Percentiles rank a stretch among this genome's conserved stretches.
Conservation (phyloP, 2,113 vertebrate genomes). For the Neolamprologus tretocephalus region DNA sequence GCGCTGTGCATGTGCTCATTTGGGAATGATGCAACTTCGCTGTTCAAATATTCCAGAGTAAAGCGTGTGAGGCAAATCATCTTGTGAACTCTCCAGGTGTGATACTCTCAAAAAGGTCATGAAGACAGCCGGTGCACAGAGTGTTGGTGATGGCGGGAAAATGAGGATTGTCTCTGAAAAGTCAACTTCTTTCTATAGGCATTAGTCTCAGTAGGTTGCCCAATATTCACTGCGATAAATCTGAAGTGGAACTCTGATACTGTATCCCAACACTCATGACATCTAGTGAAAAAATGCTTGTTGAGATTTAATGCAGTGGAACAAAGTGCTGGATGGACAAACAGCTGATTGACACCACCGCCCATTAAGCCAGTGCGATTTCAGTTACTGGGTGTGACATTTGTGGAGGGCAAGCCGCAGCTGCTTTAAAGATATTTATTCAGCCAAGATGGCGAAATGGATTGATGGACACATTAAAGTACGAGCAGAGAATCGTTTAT, state of each 20-base stretch:
- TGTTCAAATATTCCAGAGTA: background rate
- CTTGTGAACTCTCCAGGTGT: conserved; percentile 6
- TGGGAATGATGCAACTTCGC: background rate
- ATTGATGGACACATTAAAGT: conserved; percentile 37
- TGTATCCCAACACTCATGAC: background rate
- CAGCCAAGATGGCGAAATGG: background rate
- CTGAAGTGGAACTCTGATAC: background rate
- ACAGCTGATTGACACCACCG: background rate
- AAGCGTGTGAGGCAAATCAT: background rate
- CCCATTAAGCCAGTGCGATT: background rate
- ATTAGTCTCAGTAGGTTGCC: background rate
- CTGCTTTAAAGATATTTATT: conserved; percentile 21
- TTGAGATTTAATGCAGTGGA: background rate
- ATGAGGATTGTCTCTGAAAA: background rate
- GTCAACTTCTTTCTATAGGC: background rate
- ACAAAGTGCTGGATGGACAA: background rate
- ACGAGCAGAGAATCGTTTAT: conserved; percentile 33
- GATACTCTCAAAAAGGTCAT: conserved; percentile 1
- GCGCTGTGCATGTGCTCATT: background rate
- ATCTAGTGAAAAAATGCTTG: background rate
- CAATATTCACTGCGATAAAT: background rate
- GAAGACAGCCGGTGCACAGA: background rate
- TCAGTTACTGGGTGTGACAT: background rate
- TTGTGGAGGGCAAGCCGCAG: background rate
- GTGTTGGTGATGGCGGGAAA: background rate